A percentile compares a stretch with the other conserved stretches of the same genome.
Conservation (phyloP, 2,797 vertebrate species). For the Microctenopoma lineatum region DNA sequence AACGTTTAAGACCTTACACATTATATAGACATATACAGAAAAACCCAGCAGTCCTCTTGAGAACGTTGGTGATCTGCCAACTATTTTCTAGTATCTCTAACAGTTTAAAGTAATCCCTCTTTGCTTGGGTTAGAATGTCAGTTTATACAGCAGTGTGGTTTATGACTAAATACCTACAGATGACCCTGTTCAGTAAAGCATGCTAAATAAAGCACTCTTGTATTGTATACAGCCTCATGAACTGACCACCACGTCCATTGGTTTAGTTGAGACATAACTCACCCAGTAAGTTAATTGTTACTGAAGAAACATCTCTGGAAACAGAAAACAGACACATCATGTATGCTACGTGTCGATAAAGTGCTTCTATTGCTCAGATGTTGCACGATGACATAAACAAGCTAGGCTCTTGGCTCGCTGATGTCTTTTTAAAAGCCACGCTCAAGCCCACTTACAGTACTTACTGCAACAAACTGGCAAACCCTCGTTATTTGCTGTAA, state of each 20-base stretch:
- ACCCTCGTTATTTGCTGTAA: slow-evolving; percentile 67
- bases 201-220: no score
- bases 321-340: slow-evolving; percentile 8
- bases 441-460: slow-evolving; percentile 44
- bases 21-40: no score
- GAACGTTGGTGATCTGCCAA: background rate
- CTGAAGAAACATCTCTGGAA: slow-evolving; percentile 20
- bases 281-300: slow-evolving; percentile 1
- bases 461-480: slow-evolving; percentile 59
- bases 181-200: background rate
- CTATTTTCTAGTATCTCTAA: background rate
- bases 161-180: no score
- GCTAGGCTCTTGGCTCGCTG: slow-evolving; percentile 30
- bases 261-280: slow-evolving; percentile 7
- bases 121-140: no score
- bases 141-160: no score
- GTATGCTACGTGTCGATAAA: no score
- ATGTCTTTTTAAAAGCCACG: slow-evolving; percentile 41
- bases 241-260: no score
- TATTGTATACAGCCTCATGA: no score
- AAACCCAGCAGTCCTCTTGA: background rate
- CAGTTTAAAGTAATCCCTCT: background rate
- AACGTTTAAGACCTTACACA: no score
- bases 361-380: slow-evolving; percentile 3
- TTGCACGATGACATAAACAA: slow-evolving; percentile 31